Percentiles rank a stretch among this genome's conserved stretches.
These are phyloP conservation scores for Strigops habroptila DNA, from an alignment of 2,113 vertebrate species.

Conservation along the genomic window DNA sequence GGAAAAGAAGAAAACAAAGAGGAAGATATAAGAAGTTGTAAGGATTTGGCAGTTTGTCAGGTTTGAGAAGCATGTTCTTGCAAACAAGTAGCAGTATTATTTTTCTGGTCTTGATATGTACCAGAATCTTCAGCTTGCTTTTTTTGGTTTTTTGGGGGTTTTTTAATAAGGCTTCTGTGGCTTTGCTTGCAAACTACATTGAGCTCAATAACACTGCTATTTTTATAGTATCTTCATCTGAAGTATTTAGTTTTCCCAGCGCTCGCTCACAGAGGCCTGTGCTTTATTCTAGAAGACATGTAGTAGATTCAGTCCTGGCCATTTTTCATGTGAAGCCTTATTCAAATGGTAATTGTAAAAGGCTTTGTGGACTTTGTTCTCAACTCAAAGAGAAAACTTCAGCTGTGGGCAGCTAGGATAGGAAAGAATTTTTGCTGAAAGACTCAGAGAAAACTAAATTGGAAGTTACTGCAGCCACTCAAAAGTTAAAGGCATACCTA, in stretches of 20 bases:
- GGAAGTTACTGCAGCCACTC: neutral
- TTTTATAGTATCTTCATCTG: constrained; percentile 21
- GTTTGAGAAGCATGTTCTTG: neutral
- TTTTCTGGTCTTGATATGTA: neutral
- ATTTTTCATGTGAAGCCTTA: constrained; percentile 59
- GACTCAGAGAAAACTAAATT: constrained; percentile 25
- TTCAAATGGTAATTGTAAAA: constrained; percentile 58
- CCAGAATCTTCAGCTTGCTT: neutral
- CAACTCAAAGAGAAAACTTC: constrained; percentile 45
- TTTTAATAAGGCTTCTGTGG: constrained; percentile 1
- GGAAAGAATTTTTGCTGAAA: constrained; percentile 42
- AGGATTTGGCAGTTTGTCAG: neutral
- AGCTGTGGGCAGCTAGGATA: constrained; percentile 1
- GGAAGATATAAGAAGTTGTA: neutral
- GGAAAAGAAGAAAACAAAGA: neutral
- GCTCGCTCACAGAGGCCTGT: neutral
- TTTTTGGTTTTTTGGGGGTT: neutral
- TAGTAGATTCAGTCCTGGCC: constrained; percentile 13
- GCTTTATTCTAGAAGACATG: constrained; percentile 30
- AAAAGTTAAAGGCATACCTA: constrained; percentile 12
- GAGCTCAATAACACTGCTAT: constrained; percentile 22
- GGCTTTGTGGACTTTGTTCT: constrained; percentile 63
- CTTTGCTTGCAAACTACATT: constrained; percentile 23
- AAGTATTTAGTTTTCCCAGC: constrained; percentile 43
- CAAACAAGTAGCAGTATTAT: neutral